Evolutionary conservation across 1,140 invertebrate genomes (phyloP).

Genomic region (Riptortus pedestris): DNA sequence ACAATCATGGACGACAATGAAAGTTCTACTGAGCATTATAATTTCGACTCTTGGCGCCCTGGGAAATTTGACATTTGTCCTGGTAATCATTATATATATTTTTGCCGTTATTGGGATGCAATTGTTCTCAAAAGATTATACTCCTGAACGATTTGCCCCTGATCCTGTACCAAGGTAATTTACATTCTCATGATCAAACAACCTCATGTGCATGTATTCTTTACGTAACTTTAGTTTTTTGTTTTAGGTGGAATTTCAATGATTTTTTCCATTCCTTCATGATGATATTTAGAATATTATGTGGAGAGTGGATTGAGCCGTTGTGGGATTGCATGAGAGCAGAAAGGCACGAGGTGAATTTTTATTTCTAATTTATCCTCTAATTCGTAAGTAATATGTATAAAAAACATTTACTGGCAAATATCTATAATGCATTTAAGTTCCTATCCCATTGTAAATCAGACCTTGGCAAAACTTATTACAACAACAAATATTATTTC

Average conservation of each 20-base stretch:
- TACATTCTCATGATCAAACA: slow-evolving; percentile 47
- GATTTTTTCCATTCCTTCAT: slow-evolving; percentile 98
- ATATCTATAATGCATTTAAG: too few relatives aligned
- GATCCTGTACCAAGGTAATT: slow-evolving; percentile 29
- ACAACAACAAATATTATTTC: too few relatives aligned
- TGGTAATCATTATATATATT: slow-evolving; percentile 98
- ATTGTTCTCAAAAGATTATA: slow-evolving; percentile 88
- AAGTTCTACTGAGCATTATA: slow-evolving; percentile 97
- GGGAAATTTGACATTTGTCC: slow-evolving; percentile 93
- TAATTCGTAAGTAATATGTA: too few relatives aligned
- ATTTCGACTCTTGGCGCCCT: slow-evolving; percentile 93
- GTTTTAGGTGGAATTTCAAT: slow-evolving; percentile 81
- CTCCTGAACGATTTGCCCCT: slow-evolving; percentile 1
- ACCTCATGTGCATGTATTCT: neutral
- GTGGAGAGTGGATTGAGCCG: slow-evolving; percentile 98
- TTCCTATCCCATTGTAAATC: too few relatives aligned
- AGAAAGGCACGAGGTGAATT: neutral
- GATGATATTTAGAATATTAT: slow-evolving; percentile 95
- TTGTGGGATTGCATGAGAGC: slow-evolving; percentile 95
- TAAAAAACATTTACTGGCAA: too few relatives aligned
- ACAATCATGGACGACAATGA: slow-evolving; percentile 97
- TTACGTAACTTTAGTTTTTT: neutral
- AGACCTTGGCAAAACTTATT: too few relatives aligned
- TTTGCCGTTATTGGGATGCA: slow-evolving; percentile 98
- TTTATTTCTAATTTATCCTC: neutral